Evolutionary conservation across 2,113 vertebrate species (phyloP).

Genomic region (Thinocorus orbignyianus): DNA sequence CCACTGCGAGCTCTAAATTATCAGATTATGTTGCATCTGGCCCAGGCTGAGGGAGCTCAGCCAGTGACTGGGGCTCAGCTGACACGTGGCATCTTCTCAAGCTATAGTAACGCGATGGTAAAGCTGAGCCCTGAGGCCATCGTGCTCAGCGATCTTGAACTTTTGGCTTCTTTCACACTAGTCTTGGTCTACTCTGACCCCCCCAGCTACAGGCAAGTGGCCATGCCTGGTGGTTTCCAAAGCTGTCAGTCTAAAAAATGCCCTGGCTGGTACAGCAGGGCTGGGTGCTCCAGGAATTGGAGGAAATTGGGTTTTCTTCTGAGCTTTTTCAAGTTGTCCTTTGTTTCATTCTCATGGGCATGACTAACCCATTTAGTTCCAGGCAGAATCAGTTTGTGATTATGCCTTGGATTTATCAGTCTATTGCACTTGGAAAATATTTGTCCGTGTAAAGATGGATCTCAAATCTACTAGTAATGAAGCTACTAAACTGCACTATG

Average conservation of each 20-base stretch:
- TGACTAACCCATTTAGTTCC: constrained; percentile 31
- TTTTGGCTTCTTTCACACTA: neutral
- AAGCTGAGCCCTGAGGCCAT: neutral
- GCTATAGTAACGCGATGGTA: neutral
- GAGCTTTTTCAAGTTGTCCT: neutral
- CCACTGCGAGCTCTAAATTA: neutral
- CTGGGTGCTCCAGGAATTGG: neutral
- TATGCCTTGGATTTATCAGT: constrained; percentile 19
- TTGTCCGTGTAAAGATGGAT: constrained; percentile 15
- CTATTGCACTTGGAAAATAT: neutral
- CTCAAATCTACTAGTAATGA: neutral
- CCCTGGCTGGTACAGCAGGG: neutral
- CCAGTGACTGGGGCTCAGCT: neutral
- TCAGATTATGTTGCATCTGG: constrained; percentile 29
- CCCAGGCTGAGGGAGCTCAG: neutral
- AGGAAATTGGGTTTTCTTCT: neutral
- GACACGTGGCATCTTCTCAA: constrained; percentile 17
- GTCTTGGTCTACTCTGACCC: neutral
- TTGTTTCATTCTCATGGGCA: constrained; percentile 4
- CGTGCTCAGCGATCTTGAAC: rapidly evolving
- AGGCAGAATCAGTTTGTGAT: constrained; percentile 35
- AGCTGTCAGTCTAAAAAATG: neutral
- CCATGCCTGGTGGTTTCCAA: neutral
- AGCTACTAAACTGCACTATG: constrained; percentile 20
- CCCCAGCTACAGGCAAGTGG: neutral